These are phyloP conservation scores for Plutomurus gul DNA, from an alignment of 1,140 invertebrate species.

Conservation along the genomic window DNA sequence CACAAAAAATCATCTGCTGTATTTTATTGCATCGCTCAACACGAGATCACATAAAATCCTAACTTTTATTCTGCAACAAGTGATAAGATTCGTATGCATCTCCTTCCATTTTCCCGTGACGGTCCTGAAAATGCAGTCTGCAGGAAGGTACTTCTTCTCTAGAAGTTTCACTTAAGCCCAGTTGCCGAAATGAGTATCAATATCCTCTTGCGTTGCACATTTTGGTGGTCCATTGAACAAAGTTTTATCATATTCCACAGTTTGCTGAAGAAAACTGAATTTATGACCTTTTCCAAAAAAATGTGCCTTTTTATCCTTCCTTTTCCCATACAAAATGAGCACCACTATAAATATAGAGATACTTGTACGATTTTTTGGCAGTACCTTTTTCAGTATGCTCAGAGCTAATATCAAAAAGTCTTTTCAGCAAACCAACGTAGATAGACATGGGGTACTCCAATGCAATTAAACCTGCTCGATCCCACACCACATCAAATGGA, in stretches of 20 bases:
- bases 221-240: slow-evolving; percentile 43
- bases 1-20: too few species aligned
- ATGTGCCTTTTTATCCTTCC: background rate
- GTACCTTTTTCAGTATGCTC: background rate
- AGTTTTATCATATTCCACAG: slow-evolving; percentile 42
- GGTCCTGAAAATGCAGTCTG: background rate
- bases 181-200: slow-evolving; percentile 26
- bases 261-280: slow-evolving; percentile 47
- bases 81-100: slow-evolving; percentile 6
- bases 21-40: too few species aligned
- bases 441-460: slow-evolving; percentile 28
- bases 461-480: slow-evolving; percentile 47
- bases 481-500: slow-evolving; percentile 50
- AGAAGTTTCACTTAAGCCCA: slow-evolving; percentile 39
- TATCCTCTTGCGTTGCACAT: slow-evolving; percentile 37
- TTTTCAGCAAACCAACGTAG: slow-evolving; percentile 35
- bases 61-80: background rate
- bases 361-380: too few species aligned
- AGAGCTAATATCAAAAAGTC: background rate
- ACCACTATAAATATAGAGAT: background rate
- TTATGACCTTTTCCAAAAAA: slow-evolving; percentile 2
- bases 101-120: background rate
- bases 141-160: background rate
- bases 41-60: too few species aligned
- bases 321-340: background rate